Evolutionary conservation across 1,140 invertebrate species (phyloP).

Genomic region (Chrysoperla carnea): DNA sequence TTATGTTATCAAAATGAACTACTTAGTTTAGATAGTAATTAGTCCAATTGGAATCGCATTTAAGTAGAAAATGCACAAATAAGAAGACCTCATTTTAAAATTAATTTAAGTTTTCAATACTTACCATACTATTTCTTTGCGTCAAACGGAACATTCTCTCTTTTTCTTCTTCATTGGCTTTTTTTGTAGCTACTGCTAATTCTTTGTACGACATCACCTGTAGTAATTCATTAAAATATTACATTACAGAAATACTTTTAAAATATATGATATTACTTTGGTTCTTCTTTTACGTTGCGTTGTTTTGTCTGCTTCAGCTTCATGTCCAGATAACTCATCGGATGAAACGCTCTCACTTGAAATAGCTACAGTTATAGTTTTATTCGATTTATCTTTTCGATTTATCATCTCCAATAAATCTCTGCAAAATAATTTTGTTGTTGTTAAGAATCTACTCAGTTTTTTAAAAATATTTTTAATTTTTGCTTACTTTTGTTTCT

Average conservation of each 20-base stretch:
- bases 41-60: constrained; percentile 1
- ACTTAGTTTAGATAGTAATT: constrained; percentile 4
- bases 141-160: constrained; percentile 72
- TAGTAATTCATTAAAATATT: constrained; percentile 2
- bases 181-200: constrained; percentile 63
- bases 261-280: constrained; percentile 9
- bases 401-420: no score
- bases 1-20: neutral
- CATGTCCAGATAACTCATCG: no score
- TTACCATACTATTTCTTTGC: constrained; percentile 67
- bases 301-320: neutral
- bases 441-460: no score
- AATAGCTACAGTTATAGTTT: no score
- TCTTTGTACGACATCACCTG: constrained; percentile 13
- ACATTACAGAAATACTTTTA: neutral
- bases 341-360: no score
- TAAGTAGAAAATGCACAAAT: no score
- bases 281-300: constrained; percentile 18
- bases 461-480: no score
- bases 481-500: no score
- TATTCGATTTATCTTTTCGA: no score
- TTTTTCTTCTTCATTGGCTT: constrained; percentile 76
- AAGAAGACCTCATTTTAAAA: no score
- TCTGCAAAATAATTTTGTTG: no score
- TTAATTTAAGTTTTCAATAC: constrained; percentile 5